Percentiles rank a stretch among this genome's conserved stretches.
phyloP scores from a whole-genome alignment of 2,113 vertebrate genomes.

The Psilopsiagon aymara region DNA sequence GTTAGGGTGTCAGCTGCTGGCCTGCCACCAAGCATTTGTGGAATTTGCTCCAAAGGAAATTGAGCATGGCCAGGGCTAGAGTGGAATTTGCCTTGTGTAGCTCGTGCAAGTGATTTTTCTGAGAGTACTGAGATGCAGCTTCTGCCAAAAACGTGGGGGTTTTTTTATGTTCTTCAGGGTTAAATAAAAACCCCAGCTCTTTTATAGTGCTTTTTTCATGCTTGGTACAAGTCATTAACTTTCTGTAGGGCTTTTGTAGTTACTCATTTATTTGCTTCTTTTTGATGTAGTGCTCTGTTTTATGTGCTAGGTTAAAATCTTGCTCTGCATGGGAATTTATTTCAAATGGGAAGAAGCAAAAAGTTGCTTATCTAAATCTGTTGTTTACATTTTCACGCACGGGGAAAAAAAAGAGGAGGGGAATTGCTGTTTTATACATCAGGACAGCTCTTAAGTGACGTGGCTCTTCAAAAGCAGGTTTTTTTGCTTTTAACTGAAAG shows the following conservation, averaged over 20 bases:
- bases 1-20: not conserved
- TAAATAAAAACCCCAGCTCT: not conserved
- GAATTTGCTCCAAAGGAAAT: not conserved
- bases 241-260: not conserved
- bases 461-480: not conserved
- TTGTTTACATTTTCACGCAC: not conserved
- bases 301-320: not conserved
- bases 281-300: accelerated
- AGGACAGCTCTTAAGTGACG: not conserved
- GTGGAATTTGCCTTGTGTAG: not conserved
- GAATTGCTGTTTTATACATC: not conserved
- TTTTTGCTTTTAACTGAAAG: not conserved
- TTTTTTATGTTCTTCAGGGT: not conserved
- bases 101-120: not conserved
- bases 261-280: not conserved
- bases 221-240: not conserved
- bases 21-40: not conserved
- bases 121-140: not conserved
- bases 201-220: not conserved
- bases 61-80: not conserved
- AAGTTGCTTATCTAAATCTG: not conserved
- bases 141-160: not conserved
- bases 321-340: not conserved
- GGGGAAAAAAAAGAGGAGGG: not conserved
- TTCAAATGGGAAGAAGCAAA: not conserved